A percentile compares a stretch with the other conserved stretches of the same genome.
phyloP scores from a whole-genome alignment of 2,888 invertebrate species.

The Drosophila mayaguana region DNA sequence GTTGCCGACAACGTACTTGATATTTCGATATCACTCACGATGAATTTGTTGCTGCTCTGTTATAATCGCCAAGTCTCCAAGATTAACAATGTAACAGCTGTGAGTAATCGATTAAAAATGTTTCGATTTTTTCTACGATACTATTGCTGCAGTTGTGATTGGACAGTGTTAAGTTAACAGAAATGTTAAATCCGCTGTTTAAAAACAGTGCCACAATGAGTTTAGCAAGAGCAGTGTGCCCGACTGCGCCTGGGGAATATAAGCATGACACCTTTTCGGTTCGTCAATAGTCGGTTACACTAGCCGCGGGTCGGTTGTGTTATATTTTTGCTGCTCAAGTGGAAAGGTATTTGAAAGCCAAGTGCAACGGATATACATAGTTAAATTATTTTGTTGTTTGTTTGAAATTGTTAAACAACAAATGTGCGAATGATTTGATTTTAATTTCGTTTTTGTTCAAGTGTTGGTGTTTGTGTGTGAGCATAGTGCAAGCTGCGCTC shows the following conservation, averaged over 20 bases:
- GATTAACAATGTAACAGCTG: neutral
- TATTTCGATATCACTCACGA: neutral
- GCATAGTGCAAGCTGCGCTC: slow-evolving; percentile 10
- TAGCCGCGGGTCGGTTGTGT: slow-evolving; percentile 56
- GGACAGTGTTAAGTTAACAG: slow-evolving; percentile 2
- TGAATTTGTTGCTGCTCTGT: neutral
- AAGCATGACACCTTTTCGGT: neutral
- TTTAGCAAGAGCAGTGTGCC: slow-evolving; percentile 6
- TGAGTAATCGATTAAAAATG: neutral
- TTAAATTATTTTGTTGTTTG: slow-evolving; percentile 2
- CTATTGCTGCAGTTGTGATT: neutral
- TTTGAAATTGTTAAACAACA: slow-evolving; percentile 15
- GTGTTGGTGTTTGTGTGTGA: slow-evolving; percentile 10
- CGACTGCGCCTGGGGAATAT: neutral
- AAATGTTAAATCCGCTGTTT: neutral
- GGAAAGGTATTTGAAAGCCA: slow-evolving; percentile 40
- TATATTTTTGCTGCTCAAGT: slow-evolving; percentile 11
- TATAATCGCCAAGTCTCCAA: neutral
- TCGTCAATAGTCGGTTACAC: slow-evolving; percentile 49
- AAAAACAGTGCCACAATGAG: slow-evolving; percentile 32
- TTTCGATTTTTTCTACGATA: neutral
- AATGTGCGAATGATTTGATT: slow-evolving; percentile 26
- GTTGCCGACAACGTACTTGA: slow-evolving; percentile 1
- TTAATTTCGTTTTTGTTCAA: slow-evolving; percentile 16
- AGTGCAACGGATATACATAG: slow-evolving; percentile 48